Evolutionary conservation across 2,888 invertebrate genomes (phyloP).

Genomic region (Dioctria linearis): DNA sequence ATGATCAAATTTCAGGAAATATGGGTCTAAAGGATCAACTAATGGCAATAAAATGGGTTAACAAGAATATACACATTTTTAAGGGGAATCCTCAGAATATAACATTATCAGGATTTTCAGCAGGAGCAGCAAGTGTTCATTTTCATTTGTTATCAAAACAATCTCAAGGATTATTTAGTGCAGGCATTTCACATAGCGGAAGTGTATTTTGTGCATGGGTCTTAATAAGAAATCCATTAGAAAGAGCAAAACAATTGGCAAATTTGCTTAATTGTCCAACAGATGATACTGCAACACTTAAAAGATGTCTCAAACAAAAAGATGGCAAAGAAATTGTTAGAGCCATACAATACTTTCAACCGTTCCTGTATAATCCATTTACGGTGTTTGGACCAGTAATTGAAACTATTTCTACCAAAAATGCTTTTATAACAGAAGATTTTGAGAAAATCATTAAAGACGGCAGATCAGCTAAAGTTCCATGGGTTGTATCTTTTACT

Average conservation of each 20-base stretch:
- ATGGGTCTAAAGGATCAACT: constrained; percentile 83
- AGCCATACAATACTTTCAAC: constrained; percentile 67
- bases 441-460: constrained; percentile 76
- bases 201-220: constrained; percentile 77
- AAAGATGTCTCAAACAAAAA: constrained; percentile 77
- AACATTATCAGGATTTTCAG: constrained; percentile 80
- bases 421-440: constrained; percentile 78
- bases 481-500: constrained; percentile 80
- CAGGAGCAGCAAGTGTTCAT: constrained; percentile 83
- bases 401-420: constrained; percentile 72
- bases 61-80: constrained; percentile 78
- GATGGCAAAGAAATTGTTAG: constrained; percentile 76
- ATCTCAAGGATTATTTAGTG: constrained; percentile 68
- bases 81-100: constrained; percentile 81
- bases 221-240: constrained; percentile 72
- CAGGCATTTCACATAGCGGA: constrained; percentile 77
- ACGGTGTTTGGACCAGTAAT: constrained; percentile 82
- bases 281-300: constrained; percentile 72
- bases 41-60: constrained; percentile 80
- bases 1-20: constrained; percentile 79
- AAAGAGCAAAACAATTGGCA: constrained; percentile 77
- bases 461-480: constrained; percentile 77
- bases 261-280: constrained; percentile 77
- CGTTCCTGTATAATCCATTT: constrained; percentile 78
- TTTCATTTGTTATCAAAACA: constrained; percentile 79